Evolutionary conservation across 2,113 vertebrate genomes (phyloP).

Genomic region (Nesoenas mayeri): DNA sequence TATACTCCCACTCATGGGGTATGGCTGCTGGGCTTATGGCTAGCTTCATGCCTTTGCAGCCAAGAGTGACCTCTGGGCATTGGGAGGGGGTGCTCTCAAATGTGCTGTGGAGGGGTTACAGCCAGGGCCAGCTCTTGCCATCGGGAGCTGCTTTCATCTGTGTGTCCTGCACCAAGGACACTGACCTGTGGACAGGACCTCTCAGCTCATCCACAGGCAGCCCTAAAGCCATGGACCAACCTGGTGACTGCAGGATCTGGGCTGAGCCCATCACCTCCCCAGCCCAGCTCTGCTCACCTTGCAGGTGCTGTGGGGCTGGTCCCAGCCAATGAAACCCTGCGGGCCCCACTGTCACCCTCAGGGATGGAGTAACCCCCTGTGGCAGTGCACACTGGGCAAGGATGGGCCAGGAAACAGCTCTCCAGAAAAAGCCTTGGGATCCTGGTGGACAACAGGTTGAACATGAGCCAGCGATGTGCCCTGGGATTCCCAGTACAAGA

Average conservation of each 20-base stretch:
- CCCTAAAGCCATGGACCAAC: background rate
- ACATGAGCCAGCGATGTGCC: too few species aligned
- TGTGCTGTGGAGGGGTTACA: background rate
- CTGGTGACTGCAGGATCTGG: fast-evolving
- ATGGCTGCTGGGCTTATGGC: background rate
- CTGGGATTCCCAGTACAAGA: too few species aligned
- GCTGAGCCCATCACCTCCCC: background rate
- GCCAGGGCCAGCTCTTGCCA: background rate
- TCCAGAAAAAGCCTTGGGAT: background rate
- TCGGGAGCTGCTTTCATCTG: background rate
- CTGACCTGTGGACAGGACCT: background rate
- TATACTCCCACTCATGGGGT: background rate
- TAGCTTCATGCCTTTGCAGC: background rate
- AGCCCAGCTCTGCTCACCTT: background rate
- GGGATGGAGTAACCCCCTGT: background rate
- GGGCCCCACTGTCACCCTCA: background rate
- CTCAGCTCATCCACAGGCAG: background rate
- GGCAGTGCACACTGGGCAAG: background rate
- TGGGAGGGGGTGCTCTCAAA: background rate
- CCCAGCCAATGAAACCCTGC: background rate
- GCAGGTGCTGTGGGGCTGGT: background rate
- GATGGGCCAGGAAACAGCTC: background rate
- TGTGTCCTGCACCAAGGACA: background rate
- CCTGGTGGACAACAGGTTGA: too few species aligned
- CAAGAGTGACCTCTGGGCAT: background rate